These are phyloP conservation scores for Dromiciops gliroides DNA, from an alignment of 2,113 vertebrate genomes.

Conservation along the genomic window DNA sequence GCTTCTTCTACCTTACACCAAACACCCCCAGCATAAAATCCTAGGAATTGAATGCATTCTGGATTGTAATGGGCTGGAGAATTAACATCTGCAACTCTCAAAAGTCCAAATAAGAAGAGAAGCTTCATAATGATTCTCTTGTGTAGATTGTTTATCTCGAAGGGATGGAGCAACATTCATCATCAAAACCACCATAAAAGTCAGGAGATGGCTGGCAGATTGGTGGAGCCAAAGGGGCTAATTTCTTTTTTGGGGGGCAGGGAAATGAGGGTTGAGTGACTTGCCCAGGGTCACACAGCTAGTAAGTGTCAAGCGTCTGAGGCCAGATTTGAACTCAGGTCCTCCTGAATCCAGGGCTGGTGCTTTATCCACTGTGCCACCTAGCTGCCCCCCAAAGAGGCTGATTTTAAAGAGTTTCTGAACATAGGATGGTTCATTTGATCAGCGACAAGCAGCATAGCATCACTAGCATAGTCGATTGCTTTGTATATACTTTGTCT, in stretches of 20 bases:
- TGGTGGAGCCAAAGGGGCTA: background rate
- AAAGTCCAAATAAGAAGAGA: background rate
- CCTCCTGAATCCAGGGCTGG: too few species aligned
- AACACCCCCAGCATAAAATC: background rate
- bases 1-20: background rate
- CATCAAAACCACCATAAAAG: background rate
- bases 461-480: background rate
- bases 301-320: too few species aligned
- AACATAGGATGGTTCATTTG: background rate
- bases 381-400: too few species aligned
- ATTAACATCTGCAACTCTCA: background rate
- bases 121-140: background rate
- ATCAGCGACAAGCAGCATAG: background rate
- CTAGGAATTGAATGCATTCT: background rate
- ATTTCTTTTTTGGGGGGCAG: too few species aligned
- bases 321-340: too few species aligned
- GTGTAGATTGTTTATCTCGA: background rate
- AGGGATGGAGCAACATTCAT: background rate
- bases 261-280: too few species aligned
- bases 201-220: background rate
- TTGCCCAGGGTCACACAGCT: too few species aligned
- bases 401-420: background rate
- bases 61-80: background rate
- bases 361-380: too few species aligned
- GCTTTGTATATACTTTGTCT: background rate